Percentiles rank a stretch among this genome's conserved stretches.
Conservation (phyloP, 2,797 vertebrate genomes). For the Monodelphis domestica region DNA sequence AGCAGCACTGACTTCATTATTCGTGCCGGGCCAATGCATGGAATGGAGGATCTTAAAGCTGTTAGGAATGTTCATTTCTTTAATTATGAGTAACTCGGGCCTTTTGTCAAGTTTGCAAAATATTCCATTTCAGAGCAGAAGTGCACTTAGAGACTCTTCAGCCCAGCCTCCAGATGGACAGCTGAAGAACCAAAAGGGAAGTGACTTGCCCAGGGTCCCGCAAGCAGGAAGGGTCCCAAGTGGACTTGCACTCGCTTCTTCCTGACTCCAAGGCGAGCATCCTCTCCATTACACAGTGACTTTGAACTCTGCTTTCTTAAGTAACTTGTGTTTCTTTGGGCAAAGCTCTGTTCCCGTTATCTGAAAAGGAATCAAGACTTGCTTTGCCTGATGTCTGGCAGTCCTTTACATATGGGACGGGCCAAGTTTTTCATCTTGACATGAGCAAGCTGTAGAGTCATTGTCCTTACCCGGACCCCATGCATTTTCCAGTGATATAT, state of each 20-base stretch:
- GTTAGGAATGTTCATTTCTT: not conserved
- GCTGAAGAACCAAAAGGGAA: not conserved
- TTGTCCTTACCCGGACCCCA: not conserved
- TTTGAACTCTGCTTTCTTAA: not conserved
- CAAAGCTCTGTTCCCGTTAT: not conserved
- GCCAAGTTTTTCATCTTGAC: not conserved
- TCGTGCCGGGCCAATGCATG: too few species aligned
- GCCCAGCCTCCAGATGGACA: not conserved
- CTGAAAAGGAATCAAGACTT: not conserved
- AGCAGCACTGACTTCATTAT: too few species aligned
- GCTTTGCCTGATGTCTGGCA: not conserved
- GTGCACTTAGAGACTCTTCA: not conserved
- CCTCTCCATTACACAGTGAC: not conserved
- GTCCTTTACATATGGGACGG: not conserved
- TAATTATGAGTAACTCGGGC: not conserved
- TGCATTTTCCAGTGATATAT: not conserved
- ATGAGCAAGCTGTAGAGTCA: not conserved
- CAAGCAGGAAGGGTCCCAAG: not conserved
- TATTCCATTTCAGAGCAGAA: not conserved
- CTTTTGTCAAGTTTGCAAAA: not conserved
- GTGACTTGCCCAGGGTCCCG: not conserved
- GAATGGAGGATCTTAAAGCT: too few species aligned
- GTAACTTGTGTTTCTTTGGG: not conserved
- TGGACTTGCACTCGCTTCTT: not conserved
- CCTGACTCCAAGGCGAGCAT: not conserved